Evolutionary conservation across 2,797 vertebrate genomes (phyloP), one percentile per base, ranked within the genome.

Genomic region (Liparis tanakae): DNA sequence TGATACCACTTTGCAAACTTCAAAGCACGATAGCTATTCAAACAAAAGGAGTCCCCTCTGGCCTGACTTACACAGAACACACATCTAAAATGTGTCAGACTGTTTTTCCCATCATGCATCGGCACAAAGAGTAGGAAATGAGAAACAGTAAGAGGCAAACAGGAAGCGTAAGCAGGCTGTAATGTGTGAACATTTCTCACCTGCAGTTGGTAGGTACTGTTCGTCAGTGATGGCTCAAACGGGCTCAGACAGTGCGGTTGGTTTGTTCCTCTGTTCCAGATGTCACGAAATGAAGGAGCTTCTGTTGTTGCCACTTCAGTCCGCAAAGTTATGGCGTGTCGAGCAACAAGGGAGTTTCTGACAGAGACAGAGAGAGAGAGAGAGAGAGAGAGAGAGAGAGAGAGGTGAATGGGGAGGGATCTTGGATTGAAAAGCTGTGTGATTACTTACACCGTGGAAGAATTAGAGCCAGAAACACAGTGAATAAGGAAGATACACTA

Each of bases 271-370:
- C 37, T 64, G 8, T 51, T 53, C 69, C 76, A 88, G 72, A 83
- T 80, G 77, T 78, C 62, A 9, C 67, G 56, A 65, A 72, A 81
- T 64, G 86, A 86, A 82, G 85, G 85, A 74, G 85, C 80, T 30
- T 84, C 50, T 66, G 68, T 22, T 69, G 17, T 63, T 74, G 50
- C 54, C 50, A 67, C 60, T 70, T 39, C 37, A 66, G 41, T 54
- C 66, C 30, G 60, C 39, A 77, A 67, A 76, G 22, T 2, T 58
- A 10, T 17, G 37, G 48, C 6, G 5, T 65, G 61, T 70, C 44
- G 18, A 68, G 74, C 37, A 85, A 74, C 22, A 80, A 37, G 30
- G 59, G 53, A 76, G 71, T 76, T 71, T 15, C 71, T 58, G 61
- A 79, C 53, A 41, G 39, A 41, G 39, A 41, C 10, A 41, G 12